Base-by-base conservation (phyloP, 2,888 invertebrate species). In the Taenaris catops region DNA sequence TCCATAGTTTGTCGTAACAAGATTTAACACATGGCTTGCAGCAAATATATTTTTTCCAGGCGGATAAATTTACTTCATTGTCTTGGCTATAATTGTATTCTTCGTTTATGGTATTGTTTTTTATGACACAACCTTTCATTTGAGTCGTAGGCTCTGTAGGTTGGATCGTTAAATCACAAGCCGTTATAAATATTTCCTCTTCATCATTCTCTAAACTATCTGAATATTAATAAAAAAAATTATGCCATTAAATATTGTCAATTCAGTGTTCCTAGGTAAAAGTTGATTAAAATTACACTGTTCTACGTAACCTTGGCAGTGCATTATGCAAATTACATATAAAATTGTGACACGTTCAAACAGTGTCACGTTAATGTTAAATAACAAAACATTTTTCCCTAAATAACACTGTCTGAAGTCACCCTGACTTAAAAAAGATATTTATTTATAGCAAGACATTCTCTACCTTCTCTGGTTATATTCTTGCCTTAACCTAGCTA, bases 331-430 rank as follows among this genome's bases (percentile, higher is more conserved):
- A 59, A 55, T 45, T 8, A n/a, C 1, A n/a, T 3, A 43, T 37
- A 58, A 42, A 57, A 48, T 45, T 34, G 34, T 24, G 41, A 49
- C 59, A 53, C 53, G 9, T 38, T 59, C 60, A 69, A 71, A 67
- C 69, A 72, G 67, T 70, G 66, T 58, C 69, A 71, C 53, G 71
- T 64, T 59, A 64, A 67, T n/a, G n/a, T 60, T 49, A 34, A 17
- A 9, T 5, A 19, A 12, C 8, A 6, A 18, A 21, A 18, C 6
- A 10, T n/a, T 17, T 8, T n/a, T n/a, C n/a, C 21, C 12, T 12
- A 44, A 48, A 38, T 34, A 34, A 47, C 34, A 39, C 32, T 37
- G 39, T 49, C 37, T 46, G 35, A 34, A 35, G 5, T 10, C n/a
- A n/a, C n/a, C n/a, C n/a, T n/a, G n/a, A 8, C 28, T n/a, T 7